Percentiles rank a stretch among this genome's conserved stretches.
These are phyloP conservation scores for Oncorhynchus masou DNA, from an alignment of 2,113 vertebrate species.

Conservation along the genomic window DNA sequence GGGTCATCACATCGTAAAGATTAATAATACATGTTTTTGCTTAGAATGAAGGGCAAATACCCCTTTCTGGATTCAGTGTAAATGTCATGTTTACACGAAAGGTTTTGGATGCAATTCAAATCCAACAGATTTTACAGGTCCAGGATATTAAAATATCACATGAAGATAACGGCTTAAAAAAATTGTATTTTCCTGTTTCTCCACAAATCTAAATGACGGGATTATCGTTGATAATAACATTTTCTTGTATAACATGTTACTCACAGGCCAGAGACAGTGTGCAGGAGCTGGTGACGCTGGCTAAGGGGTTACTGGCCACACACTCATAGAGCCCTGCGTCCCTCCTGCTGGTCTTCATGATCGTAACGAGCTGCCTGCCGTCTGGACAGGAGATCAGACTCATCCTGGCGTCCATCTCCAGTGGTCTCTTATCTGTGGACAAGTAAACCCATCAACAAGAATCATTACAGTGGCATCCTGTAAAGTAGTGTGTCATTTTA, in stretches of 20 bases:
- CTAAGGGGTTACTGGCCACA: constrained; percentile 83
- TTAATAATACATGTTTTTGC: constrained; percentile 12
- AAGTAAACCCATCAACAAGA: neutral
- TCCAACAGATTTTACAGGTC: neutral
- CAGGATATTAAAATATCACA: too few species aligned
- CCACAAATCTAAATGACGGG: neutral
- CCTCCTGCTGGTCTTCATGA: constrained; percentile 75
- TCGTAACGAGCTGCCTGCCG: constrained; percentile 86
- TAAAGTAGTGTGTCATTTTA: too few species aligned
- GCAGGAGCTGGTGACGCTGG: constrained; percentile 87
- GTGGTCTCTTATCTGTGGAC: constrained; percentile 79
- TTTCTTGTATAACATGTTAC: constrained; percentile 36
- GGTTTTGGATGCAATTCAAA: neutral
- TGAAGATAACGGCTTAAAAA: too few species aligned
- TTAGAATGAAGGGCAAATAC: constrained; percentile 8
- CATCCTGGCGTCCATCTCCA: constrained; percentile 74
- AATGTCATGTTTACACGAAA: neutral
- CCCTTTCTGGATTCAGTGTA: neutral
- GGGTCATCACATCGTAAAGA: constrained; percentile 22
- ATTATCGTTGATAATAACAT: neutral
- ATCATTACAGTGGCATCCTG: too few species aligned
- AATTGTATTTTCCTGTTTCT: neutral
- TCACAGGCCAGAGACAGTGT: constrained; percentile 87
- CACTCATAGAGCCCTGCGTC: constrained; percentile 90
- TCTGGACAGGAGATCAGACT: constrained; percentile 84